Conservation (phyloP, 2,888 invertebrate genomes). For the Drosophila robusta region DNA sequence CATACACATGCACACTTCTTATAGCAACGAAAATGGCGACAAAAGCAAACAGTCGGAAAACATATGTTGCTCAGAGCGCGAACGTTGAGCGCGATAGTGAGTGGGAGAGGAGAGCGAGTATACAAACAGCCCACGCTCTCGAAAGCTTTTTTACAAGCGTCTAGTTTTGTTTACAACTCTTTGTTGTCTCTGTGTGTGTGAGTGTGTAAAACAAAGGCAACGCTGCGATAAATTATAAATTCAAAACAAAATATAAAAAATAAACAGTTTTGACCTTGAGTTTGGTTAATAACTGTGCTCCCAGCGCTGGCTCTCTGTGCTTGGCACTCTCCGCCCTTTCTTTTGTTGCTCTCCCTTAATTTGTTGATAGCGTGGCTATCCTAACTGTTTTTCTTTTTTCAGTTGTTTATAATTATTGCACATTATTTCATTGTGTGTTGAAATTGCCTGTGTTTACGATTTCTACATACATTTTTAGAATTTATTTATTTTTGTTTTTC, state of each 20-base stretch:
- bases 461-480: conserved; percentile 6
- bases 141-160: conserved; percentile 68
- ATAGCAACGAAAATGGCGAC: conserved; percentile 62
- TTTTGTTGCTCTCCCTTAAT: conserved; percentile 20
- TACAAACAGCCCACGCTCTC: conserved; percentile 19
- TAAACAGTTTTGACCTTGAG: conserved; percentile 85
- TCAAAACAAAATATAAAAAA: conserved; percentile 85
- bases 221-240: conserved; percentile 80
- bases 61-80: conserved; percentile 58
- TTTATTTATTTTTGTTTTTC: conserved; percentile 5
- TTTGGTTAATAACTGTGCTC: conserved; percentile 78
- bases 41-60: conserved; percentile 76
- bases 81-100: conserved; percentile 11
- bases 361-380: conserved; percentile 64
- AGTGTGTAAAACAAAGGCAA: conserved; percentile 74
- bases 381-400: conserved; percentile 48
- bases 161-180: conserved; percentile 74
- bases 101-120: conserved; percentile 15
- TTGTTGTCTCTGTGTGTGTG: conserved; percentile 14
- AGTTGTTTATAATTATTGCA: conserved; percentile 60
- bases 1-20: conserved; percentile 8
- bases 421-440: conserved; percentile 67
- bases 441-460: conserved; percentile 52
- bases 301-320: conserved; percentile 24
- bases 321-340: conserved; percentile 26